phyloP scores from a whole-genome alignment of 2,888 invertebrate species.

The Trilocha varians region DNA sequence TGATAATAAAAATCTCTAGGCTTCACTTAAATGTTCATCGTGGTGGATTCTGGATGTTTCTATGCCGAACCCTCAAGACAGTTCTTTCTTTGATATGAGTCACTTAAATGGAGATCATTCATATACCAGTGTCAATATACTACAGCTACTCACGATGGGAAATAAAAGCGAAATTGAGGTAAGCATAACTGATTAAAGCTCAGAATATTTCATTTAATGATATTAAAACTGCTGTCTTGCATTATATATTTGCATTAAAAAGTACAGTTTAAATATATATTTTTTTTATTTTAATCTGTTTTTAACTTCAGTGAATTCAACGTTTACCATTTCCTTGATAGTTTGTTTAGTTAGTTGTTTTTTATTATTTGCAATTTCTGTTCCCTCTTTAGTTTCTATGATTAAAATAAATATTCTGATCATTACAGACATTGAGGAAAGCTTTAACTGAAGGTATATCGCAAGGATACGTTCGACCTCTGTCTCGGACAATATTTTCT shows the following conservation, averaged over 20 bases:
- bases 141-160: conserved; percentile 16
- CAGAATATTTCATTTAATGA: no score
- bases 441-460: conserved; percentile 37
- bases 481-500: conserved; percentile 30
- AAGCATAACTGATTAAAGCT: neutral
- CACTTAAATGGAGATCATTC: conserved; percentile 13
- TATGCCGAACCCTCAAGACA: conserved; percentile 19
- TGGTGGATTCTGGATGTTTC: conserved; percentile 17
- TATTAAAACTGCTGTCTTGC: no score
- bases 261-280: no score
- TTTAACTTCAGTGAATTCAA: no score
- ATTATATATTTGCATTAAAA: no score
- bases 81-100: conserved; percentile 21
- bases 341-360: no score
- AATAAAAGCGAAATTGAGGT: conserved; percentile 5
- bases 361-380: no score
- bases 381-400: no score
- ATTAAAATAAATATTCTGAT: no score
- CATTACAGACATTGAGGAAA: conserved; percentile 27
- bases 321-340: no score
- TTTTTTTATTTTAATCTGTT: no score
- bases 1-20: conserved; percentile 9
- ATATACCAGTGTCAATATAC: conserved; percentile 21
- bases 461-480: conserved; percentile 37
- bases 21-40: conserved; percentile 12